A percentile compares a stretch with the other conserved stretches of the same genome.
phyloP scores from a whole-genome alignment of 2,113 vertebrate genomes.

The Callithrix jacchus region DNA sequence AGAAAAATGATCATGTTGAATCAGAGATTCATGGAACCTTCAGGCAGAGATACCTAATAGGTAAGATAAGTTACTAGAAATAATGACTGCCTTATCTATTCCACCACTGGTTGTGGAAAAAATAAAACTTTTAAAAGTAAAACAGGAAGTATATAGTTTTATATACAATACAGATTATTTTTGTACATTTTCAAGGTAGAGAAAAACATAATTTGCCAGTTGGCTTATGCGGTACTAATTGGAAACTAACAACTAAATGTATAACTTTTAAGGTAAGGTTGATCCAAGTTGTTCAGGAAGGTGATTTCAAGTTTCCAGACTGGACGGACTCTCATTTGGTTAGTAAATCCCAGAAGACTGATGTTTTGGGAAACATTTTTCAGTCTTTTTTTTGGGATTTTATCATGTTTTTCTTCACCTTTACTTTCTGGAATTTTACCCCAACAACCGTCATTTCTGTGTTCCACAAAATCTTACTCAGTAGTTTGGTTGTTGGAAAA shows the following conservation, averaged over 20 bases:
- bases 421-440: conserved; percentile 27
- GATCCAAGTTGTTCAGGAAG: background rate
- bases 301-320: background rate
- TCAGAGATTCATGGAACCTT: background rate
- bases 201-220: conserved; percentile 16
- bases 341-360: background rate
- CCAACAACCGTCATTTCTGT: background rate
- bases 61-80: background rate
- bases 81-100: background rate
- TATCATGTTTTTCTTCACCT: background rate
- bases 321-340: background rate
- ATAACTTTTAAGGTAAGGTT: background rate
- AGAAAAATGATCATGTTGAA: background rate
- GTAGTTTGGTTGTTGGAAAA: background rate
- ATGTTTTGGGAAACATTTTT: conserved; percentile 32
- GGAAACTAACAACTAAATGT: conserved; percentile 6
- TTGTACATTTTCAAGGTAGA: background rate
- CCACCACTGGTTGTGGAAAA: background rate
- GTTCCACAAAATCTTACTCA: background rate
- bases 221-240: background rate
- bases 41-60: background rate
- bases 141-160: background rate
- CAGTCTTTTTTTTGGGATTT: background rate
- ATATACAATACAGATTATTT: background rate
- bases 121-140: conserved; percentile 26